These are phyloP conservation scores for Crocallis elinguaria DNA, from an alignment of 2,888 invertebrate species.

Conservation along the genomic window DNA sequence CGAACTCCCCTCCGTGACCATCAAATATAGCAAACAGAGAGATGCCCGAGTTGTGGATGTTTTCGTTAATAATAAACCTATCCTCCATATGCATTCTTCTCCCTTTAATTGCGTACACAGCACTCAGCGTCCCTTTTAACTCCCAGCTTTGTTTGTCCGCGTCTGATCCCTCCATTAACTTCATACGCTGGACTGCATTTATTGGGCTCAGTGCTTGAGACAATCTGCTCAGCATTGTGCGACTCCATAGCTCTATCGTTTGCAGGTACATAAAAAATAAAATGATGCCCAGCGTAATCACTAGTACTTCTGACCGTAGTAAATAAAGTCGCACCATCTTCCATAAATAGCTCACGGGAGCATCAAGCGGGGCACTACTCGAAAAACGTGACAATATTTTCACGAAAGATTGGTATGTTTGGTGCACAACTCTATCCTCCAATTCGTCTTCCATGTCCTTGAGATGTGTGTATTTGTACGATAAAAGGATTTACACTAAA, in stretches of 20 bases:
- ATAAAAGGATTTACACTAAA: slow-evolving; percentile 15
- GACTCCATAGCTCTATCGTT: slow-evolving; percentile 93
- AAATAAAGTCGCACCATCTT: slow-evolving; percentile 91
- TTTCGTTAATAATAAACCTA: slow-evolving; percentile 94
- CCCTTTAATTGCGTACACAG: slow-evolving; percentile 96
- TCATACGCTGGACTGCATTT: slow-evolving; percentile 86
- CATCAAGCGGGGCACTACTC: slow-evolving; percentile 91
- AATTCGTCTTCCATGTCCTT: slow-evolving; percentile 95
- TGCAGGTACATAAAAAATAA: slow-evolving; percentile 92
- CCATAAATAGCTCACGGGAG: slow-evolving; percentile 91
- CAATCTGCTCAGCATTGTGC: slow-evolving; percentile 88
- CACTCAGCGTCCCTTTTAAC: slow-evolving; percentile 89
- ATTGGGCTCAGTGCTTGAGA: slow-evolving; percentile 87
- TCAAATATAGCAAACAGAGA: slow-evolving; percentile 97
- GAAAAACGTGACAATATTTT: slow-evolving; percentile 93
- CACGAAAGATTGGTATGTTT: slow-evolving; percentile 94
- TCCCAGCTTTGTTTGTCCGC: slow-evolving; percentile 89
- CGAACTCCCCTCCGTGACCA: slow-evolving; percentile 98
- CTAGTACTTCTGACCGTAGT: slow-evolving; percentile 91
- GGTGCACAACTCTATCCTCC: slow-evolving; percentile 94
- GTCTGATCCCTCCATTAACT: slow-evolving; percentile 82
- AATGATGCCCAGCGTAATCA: slow-evolving; percentile 89
- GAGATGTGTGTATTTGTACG: slow-evolving; percentile 30
- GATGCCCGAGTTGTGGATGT: slow-evolving; percentile 93
- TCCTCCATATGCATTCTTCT: slow-evolving; percentile 97